Conservation (phyloP, 1,140 invertebrate genomes). For the Adoxophyes honmai region DNA sequence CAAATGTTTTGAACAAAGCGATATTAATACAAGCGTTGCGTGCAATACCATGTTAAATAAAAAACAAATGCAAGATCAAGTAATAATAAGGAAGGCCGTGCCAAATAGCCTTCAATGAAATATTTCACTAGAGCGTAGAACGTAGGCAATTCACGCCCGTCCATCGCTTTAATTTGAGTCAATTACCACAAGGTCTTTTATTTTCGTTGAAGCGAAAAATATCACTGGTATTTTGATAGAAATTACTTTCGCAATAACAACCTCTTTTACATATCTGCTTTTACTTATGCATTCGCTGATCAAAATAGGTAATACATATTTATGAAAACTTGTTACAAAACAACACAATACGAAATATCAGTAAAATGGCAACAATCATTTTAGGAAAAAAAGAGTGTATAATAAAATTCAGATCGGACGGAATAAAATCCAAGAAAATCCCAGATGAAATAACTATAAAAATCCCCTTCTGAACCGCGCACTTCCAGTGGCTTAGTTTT, state of each 20-base stretch:
- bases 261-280: no score
- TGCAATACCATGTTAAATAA: neutral
- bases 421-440: neutral
- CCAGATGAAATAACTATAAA: neutral
- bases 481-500: no score
- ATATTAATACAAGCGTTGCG: no score
- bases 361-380: neutral
- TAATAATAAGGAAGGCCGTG: constrained; percentile 27
- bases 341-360: no score
- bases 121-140: constrained; percentile 29
- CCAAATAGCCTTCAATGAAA: constrained; percentile 26
- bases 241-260: no score
- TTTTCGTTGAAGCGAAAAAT: no score
- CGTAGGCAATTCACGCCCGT: constrained; percentile 11
- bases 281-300: no score
- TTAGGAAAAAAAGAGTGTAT: neutral
- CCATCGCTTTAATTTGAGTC: constrained; percentile 41
- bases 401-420: neutral
- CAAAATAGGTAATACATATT: no score
- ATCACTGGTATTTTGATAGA: no score
- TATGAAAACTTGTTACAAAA: no score
- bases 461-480: neutral
- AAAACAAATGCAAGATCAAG: neutral
- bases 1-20: no score
- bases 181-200: constrained; percentile 31